Conservation (phyloP, 2,888 invertebrate species). For the Acanthosoma haemorrhoidale region DNA sequence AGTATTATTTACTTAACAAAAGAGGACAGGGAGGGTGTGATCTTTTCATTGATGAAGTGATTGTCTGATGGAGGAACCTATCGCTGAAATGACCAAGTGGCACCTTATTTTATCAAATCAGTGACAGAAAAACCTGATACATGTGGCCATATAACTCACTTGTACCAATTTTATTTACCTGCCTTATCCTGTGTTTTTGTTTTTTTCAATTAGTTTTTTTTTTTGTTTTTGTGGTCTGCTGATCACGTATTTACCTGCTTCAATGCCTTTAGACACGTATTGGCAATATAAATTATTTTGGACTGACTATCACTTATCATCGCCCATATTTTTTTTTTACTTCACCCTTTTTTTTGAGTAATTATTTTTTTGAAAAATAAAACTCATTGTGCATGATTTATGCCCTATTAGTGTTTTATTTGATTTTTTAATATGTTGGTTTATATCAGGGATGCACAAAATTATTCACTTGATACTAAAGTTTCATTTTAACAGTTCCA, state of each 20-base stretch:
- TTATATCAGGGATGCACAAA: too few species aligned
- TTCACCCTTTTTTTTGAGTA: background rate
- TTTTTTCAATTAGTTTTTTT: background rate
- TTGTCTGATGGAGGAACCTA: too few species aligned
- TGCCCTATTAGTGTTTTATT: slow-evolving; percentile 1
- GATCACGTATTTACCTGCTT: slow-evolving; percentile 2
- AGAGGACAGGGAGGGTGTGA: too few species aligned
- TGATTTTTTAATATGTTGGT: background rate
- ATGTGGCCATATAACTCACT: too few species aligned
- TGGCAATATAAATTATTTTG: slow-evolving; percentile 13
- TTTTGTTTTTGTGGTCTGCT: slow-evolving; percentile 11
- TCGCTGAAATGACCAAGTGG: too few species aligned
- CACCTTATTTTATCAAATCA: too few species aligned
- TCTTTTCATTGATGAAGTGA: too few species aligned
- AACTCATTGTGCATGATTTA: slow-evolving; percentile 3
- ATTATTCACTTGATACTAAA: too few species aligned
- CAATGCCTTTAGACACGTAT: background rate
- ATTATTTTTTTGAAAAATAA: background rate
- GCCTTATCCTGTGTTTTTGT: slow-evolving; percentile 3
- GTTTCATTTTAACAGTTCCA: too few species aligned
- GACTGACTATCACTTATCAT: slow-evolving; percentile 16
- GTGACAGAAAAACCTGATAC: too few species aligned
- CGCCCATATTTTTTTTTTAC: background rate
- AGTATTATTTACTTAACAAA: too few species aligned
- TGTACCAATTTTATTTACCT: too few species aligned